phyloP scores from a whole-genome alignment of 2,888 invertebrate genomes.

The Aspidapion aeneum region DNA sequence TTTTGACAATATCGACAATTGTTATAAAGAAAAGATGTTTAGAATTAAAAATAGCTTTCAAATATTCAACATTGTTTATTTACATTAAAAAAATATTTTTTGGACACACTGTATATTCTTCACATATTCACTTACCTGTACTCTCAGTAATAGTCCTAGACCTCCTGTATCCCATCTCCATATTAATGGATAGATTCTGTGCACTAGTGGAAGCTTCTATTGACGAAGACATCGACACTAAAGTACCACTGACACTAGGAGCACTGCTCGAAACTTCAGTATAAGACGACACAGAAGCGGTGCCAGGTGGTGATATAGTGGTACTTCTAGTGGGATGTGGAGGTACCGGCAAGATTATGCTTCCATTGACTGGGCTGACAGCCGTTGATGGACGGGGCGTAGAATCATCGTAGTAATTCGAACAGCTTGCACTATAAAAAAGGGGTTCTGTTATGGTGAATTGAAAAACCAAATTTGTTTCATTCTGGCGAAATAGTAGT shows the following conservation, averaged over 20 bases:
- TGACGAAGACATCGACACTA: neutral
- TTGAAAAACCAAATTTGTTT: too few species aligned
- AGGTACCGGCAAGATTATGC: conserved; percentile 21
- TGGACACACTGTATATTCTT: neutral
- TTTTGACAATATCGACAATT: too few species aligned
- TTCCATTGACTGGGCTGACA: conserved; percentile 51
- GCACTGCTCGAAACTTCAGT: neutral
- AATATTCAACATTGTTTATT: too few species aligned
- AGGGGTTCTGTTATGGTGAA: too few species aligned
- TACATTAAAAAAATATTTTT: too few species aligned
- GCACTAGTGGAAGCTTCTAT: conserved; percentile 9
- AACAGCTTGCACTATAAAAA: conserved; percentile 17
- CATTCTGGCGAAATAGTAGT: too few species aligned
- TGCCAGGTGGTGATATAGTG: too few species aligned
- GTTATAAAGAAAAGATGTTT: too few species aligned
- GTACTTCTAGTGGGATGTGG: conserved; percentile 8
- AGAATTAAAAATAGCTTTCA: too few species aligned
- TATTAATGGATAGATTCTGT: conserved; percentile 12
- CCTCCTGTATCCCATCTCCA: conserved; percentile 50
- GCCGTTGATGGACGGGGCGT: conserved; percentile 48
- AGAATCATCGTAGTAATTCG: conserved; percentile 50
- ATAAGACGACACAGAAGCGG: conserved; percentile 5
- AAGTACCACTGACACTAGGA: neutral
- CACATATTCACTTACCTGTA: conserved; percentile 54
- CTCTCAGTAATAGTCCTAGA: conserved; percentile 59